Evolutionary conservation across 2,888 invertebrate genomes (phyloP).

Genomic region (Leptogaster cylindrica): DNA sequence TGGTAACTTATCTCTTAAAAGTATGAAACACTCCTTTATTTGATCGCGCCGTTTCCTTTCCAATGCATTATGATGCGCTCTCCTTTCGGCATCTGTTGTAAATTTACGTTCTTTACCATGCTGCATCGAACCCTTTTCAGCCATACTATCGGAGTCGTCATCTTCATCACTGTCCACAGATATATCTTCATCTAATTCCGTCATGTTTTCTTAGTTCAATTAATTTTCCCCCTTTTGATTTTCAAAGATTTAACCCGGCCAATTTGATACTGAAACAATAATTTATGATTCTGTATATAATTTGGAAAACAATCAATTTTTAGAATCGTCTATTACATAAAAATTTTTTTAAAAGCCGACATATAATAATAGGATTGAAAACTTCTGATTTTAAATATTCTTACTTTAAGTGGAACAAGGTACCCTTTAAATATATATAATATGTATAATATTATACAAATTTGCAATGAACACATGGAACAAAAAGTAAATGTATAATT

Average conservation of each 20-base stretch:
- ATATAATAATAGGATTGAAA: too few species aligned
- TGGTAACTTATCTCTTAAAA: conserved; percentile 1
- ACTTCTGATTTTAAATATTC: not conserved
- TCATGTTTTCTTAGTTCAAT: too few species aligned
- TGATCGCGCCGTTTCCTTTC: conserved; percentile 25
- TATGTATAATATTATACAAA: too few species aligned
- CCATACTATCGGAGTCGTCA: conserved; percentile 1
- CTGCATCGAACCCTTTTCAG: not conserved
- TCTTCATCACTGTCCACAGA: conserved; percentile 25
- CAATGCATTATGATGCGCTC: conserved; percentile 20
- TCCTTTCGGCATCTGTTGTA: conserved; percentile 12
- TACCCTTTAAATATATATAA: too few species aligned
- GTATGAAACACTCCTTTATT: conserved; percentile 11
- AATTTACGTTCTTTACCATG: conserved; percentile 3
- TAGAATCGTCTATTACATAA: not conserved
- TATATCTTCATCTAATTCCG: conserved; percentile 21
- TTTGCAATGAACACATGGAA: too few species aligned
- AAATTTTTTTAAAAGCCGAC: not conserved
- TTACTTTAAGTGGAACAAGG: not conserved
- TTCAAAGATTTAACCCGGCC: not conserved
- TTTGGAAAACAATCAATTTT: too few species aligned
- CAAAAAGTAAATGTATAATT: too few species aligned
- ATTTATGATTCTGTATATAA: conserved; percentile 22
- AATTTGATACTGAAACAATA: conserved; percentile 32
- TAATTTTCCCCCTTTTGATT: too few species aligned